A percentile compares a stretch with the other conserved stretches of the same genome.
Conservation (phyloP, 1,140 invertebrate genomes). For the Drosophila albomicans region DNA sequence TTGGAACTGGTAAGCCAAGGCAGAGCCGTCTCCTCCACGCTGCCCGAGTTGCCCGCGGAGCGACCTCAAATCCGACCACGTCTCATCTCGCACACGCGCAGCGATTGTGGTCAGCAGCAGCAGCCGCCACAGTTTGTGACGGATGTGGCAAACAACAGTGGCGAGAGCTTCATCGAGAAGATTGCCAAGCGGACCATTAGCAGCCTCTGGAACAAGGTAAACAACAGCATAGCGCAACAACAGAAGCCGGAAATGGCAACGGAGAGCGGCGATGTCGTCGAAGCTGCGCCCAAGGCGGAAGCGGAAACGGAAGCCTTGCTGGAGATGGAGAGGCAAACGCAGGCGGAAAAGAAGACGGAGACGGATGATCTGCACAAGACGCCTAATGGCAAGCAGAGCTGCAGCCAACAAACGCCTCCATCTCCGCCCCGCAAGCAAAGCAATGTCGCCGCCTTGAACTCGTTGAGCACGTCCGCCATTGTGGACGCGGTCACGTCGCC, state of each 20-base stretch:
- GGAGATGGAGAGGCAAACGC: background rate
- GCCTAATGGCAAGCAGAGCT: conserved; percentile 41
- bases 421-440: conserved; percentile 46
- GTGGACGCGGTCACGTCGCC: conserved; percentile 19
- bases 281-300: background rate
- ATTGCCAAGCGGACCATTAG: conserved; percentile 73
- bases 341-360: background rate
- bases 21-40: conserved; percentile 67
- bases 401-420: conserved; percentile 27
- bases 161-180: conserved; percentile 77
- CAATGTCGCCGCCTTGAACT: background rate
- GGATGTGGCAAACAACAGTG: conserved; percentile 31
- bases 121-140: conserved; percentile 37
- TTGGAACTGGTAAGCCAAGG: conserved; percentile 66
- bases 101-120: conserved; percentile 40
- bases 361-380: conserved; percentile 29
- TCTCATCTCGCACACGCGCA: conserved; percentile 62
- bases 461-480: conserved; percentile 1
- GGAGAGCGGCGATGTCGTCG: background rate
- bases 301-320: background rate
- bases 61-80: conserved; percentile 76
- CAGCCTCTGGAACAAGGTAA: conserved; percentile 73
- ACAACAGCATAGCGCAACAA: conserved; percentile 61
- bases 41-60: conserved; percentile 75
- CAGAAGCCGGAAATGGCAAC: conserved; percentile 29